Evolutionary conservation across 2,888 invertebrate species (phyloP).

Genomic region (Mythimna impura): DNA sequence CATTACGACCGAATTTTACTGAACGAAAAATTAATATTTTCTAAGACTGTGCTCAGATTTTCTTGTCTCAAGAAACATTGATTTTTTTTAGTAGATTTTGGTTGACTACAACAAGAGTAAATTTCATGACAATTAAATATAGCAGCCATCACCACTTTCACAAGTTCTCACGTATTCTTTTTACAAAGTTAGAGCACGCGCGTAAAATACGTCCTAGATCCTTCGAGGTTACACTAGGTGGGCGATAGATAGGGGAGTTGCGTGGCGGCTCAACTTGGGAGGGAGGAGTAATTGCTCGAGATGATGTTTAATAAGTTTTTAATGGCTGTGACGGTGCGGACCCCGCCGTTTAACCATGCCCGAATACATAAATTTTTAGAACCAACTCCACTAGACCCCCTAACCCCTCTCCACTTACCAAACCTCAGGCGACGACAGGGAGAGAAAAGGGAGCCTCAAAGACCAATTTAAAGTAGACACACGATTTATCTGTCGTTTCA

Average conservation of each 20-base stretch:
- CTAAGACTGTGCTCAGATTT: too few relatives aligned
- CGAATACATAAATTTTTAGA: slow-evolving; percentile 76
- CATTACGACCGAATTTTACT: too few relatives aligned
- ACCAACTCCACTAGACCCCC: slow-evolving; percentile 69
- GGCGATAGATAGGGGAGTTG: slow-evolving; percentile 58
- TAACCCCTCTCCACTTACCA: slow-evolving; percentile 36
- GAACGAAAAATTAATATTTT: too few relatives aligned
- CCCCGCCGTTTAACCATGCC: slow-evolving; percentile 82
- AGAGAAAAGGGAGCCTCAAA: slow-evolving; percentile 16
- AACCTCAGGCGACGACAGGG: slow-evolving; percentile 14
- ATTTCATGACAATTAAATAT: background rate
- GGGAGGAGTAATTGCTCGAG: slow-evolving; percentile 91
- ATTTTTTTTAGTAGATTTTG: too few relatives aligned
- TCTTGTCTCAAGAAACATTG: too few relatives aligned
- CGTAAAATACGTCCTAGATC: slow-evolving; percentile 46
- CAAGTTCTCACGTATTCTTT: slow-evolving; percentile 2
- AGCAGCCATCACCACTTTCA: background rate
- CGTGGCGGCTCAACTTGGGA: slow-evolving; percentile 61
- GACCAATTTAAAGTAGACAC: slow-evolving; percentile 66
- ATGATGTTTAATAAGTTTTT: slow-evolving; percentile 93
- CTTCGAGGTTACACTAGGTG: slow-evolving; percentile 52
- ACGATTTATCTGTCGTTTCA: slow-evolving; percentile 71
- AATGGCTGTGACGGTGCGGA: slow-evolving; percentile 89
- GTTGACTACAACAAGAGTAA: background rate
- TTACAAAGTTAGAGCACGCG: slow-evolving; percentile 25